Conservation (phyloP, 2,797 vertebrate genomes). For the Pampus argenteus region DNA sequence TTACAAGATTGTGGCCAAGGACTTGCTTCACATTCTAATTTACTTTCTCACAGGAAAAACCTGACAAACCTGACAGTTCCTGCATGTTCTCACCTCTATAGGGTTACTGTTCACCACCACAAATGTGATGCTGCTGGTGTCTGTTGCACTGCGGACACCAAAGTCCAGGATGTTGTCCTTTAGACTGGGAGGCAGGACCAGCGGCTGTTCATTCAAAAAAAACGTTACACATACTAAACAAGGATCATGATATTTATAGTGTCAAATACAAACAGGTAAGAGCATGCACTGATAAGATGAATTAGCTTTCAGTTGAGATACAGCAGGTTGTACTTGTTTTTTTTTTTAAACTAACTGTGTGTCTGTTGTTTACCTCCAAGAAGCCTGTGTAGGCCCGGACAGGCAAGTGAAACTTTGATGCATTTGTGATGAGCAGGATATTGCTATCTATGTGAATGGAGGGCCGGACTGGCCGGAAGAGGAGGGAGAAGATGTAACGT, state of each 20-base stretch:
- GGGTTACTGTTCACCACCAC: constrained; percentile 97
- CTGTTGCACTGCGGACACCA: constrained; percentile 93
- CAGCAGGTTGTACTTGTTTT: too few relatives aligned
- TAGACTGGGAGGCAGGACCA: constrained; percentile 91
- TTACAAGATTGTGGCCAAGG: not conserved
- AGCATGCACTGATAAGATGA: not conserved
- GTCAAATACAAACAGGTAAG: not conserved
- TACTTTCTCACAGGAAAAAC: not conserved
- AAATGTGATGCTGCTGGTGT: constrained; percentile 93
- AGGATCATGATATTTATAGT: too few relatives aligned
- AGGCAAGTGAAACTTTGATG: constrained; percentile 97
- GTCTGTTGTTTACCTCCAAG: constrained; percentile 88
- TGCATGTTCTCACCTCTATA: constrained; percentile 90
- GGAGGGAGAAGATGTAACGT: constrained; percentile 94
- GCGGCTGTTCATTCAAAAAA: constrained; percentile 83
- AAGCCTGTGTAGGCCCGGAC: constrained; percentile 98
- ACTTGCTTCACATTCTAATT: not conserved
- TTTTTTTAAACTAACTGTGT: not conserved
- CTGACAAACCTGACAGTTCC: not conserved
- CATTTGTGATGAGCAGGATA: constrained; percentile 97
- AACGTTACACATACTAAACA: constrained; percentile 9
- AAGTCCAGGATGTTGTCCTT: constrained; percentile 94
- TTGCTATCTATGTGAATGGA: constrained; percentile 97
- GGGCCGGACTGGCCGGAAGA: constrained; percentile 93
- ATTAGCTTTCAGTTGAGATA: not conserved